phyloP scores from a whole-genome alignment of 1,140 invertebrate genomes.

The Cydia fagiglandana region DNA sequence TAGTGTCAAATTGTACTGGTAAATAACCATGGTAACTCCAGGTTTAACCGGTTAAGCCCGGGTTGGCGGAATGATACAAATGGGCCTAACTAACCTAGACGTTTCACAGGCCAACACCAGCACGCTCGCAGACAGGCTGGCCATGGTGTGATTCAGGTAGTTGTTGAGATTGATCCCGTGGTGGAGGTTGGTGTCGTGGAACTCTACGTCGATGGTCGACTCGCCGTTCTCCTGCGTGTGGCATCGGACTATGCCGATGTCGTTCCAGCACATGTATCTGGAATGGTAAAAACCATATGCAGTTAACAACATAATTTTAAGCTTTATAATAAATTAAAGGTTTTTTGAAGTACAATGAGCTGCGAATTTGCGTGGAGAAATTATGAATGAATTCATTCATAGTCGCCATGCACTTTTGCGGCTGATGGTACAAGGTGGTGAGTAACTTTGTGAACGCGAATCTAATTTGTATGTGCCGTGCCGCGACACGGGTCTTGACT shows the following conservation, averaged over 20 bases:
- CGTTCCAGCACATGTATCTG: conserved; percentile 91
- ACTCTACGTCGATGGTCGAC: conserved; percentile 95
- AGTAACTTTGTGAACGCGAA: too few relatives aligned
- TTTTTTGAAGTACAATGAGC: too few relatives aligned
- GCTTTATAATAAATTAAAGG: too few relatives aligned
- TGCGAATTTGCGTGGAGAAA: too few relatives aligned
- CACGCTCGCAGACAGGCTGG: conserved; percentile 88
- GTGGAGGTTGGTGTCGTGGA: conserved; percentile 94
- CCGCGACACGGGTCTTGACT: too few relatives aligned
- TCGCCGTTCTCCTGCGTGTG: conserved; percentile 84
- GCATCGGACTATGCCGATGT: conserved; percentile 88
- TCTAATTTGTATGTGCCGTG: not conserved
- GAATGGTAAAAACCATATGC: conserved; percentile 29
- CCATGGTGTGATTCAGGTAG: conserved; percentile 88
- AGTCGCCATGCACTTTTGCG: too few relatives aligned
- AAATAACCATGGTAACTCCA: too few relatives aligned
- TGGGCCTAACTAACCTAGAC: conserved; percentile 66
- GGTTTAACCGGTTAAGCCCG: too few relatives aligned
- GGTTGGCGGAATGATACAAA: too few relatives aligned
- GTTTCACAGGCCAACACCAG: conserved; percentile 88
- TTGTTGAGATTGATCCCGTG: conserved; percentile 95
- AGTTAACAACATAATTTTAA: not conserved
- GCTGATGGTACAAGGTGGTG: too few relatives aligned
- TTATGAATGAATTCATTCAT: too few relatives aligned
- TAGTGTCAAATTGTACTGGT: too few relatives aligned